Base-by-base conservation (phyloP, 1,140 invertebrate species). In the Littorina saxatilis region DNA sequence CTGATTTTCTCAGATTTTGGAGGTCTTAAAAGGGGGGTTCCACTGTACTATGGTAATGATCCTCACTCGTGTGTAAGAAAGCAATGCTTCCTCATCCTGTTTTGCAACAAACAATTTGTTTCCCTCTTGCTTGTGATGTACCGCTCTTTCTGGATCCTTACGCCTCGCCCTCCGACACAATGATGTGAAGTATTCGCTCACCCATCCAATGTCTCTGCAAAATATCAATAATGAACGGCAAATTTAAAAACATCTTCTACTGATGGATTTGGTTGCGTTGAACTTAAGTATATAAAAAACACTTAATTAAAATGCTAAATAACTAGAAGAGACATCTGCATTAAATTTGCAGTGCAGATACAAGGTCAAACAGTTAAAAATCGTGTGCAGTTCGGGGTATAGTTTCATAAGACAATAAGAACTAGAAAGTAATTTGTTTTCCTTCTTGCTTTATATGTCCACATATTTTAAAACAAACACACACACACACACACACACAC, bases 81-180 rank as follows among this genome's bases (percentile, higher is more conserved):
- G 91, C 85, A 96, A 91, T 1, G 97, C 96, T 83, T 94, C 94
- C 35, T 91, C 82, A 93, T 95, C 97, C 86, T 96, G 94, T 66
- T 95, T 95, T 82, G 94, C 94, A 84, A 95, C 95, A 86, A 97
- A 97, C 32, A 94, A 94, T 66, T 93, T 93, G 87, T 97, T 98
- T n/a, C 96, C 97, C 76, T 94, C 92, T 75, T 95, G 94, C 91
- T 97, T 96, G 15, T 95, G 90, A 70, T 93, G 89, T 32, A 93
- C 90, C 4, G 96, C 94, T 87, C 94, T 94, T 70, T 94, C 91
- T 17, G 92, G 88, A 90, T 94, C 93, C 92, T 97, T 97, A 50
- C 29, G 40, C 55, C 82, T 61, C 17, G 83, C 37, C 27, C 73
- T 63, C n/a, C 70, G 32, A 75, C 81, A 82, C n/a, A 75, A 73